phyloP scores from a whole-genome alignment of 2,888 invertebrate species.

The Tenthredo amoena region DNA sequence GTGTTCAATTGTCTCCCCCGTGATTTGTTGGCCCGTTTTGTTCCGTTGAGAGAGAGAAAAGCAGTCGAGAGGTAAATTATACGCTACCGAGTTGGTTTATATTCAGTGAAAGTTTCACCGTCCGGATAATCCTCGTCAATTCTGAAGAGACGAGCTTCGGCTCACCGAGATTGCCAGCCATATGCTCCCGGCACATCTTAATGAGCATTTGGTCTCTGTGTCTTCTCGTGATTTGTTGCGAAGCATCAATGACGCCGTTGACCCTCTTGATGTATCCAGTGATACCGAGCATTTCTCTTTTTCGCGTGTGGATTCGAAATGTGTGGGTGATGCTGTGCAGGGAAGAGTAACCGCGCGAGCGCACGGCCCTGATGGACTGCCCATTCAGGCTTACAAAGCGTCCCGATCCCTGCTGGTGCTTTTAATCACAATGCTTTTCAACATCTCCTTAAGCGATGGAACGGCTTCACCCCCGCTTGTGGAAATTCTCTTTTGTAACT shows the following conservation, averaged over 20 bases:
- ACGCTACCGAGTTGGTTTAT: not conserved
- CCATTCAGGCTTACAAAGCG: not conserved
- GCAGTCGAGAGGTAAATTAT: not conserved
- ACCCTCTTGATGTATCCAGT: not conserved
- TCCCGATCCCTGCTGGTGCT: not conserved
- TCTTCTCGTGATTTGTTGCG: not conserved
- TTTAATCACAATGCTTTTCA: conserved; percentile 2
- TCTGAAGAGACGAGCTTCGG: too few species aligned
- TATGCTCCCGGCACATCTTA: not conserved
- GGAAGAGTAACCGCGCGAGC: not conserved
- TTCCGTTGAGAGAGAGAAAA: not conserved
- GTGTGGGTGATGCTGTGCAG: not conserved
- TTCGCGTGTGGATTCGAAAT: not conserved
- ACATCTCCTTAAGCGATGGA: not conserved
- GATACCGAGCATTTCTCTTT: not conserved
- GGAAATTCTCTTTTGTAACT: not conserved
- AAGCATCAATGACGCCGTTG: not conserved
- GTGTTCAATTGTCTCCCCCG: not conserved
- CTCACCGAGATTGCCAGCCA: not conserved
- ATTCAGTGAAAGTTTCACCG: not conserved
- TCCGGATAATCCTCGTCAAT: not conserved
- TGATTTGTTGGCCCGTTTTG: not conserved
- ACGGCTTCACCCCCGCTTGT: not conserved
- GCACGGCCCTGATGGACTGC: not conserved
- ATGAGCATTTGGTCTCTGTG: not conserved